Percentiles rank a stretch among this genome's conserved stretches.
phyloP scores from a whole-genome alignment of 2,113 vertebrate species.

The Oreochromis spilurus region DNA sequence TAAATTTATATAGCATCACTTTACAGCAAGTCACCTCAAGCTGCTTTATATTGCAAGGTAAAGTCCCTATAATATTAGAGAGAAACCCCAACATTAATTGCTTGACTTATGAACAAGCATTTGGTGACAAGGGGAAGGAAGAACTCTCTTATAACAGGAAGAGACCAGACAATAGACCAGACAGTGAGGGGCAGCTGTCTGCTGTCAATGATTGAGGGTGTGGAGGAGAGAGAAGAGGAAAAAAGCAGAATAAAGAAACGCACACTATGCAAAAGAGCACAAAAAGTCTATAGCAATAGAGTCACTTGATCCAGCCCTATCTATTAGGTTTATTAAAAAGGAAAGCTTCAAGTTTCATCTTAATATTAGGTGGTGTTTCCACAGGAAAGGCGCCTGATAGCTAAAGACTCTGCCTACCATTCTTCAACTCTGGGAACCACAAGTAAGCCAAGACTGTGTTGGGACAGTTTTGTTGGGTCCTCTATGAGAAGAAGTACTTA shows the following conservation, averaged over 20 bases:
- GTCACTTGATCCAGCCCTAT: not conserved
- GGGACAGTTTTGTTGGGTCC: not conserved
- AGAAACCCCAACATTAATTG: not conserved
- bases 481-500: not conserved
- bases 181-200: not conserved
- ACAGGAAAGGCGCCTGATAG: not conserved
- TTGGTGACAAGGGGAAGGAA: not conserved
- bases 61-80: not conserved
- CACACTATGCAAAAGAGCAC: not conserved
- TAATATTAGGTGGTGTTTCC: not conserved
- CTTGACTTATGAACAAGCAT: not conserved
- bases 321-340: not conserved
- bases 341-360: not conserved
- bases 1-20: not conserved
- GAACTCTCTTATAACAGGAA: not conserved
- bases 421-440: not conserved
- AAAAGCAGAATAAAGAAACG: not conserved
- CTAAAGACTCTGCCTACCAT: not conserved
- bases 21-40: not conserved
- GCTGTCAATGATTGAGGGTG: not conserved
- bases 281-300: not conserved
- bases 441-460: not conserved
- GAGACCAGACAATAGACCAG: not conserved
- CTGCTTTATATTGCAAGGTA: not conserved
- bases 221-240: not conserved